These are phyloP conservation scores for Ficedula albicollis DNA, from an alignment of 2,797 vertebrate genomes.

Conservation along the genomic window DNA sequence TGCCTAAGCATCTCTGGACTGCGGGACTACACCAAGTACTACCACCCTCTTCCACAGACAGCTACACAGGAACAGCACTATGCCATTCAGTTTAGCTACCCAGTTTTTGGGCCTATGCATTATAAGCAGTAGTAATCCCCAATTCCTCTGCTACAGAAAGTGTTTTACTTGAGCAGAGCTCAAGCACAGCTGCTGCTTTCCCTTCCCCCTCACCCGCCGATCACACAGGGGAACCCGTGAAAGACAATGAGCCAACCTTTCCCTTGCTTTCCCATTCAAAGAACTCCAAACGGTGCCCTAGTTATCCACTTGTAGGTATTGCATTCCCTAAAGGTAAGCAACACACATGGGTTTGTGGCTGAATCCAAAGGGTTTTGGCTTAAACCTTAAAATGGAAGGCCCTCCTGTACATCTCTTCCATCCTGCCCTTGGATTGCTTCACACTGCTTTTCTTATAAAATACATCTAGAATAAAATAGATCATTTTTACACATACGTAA, in stretches of 20 bases:
- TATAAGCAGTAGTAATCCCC: not conserved
- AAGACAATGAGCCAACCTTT: not conserved
- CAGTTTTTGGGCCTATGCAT: rapidly evolving
- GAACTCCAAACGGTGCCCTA: not conserved
- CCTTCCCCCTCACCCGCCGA: not conserved
- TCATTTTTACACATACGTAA: not conserved
- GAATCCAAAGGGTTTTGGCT: not conserved
- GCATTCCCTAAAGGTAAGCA: not conserved
- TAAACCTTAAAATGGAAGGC: not conserved
- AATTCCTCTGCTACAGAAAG: not conserved
- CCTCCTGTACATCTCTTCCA: not conserved
- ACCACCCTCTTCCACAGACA: not conserved
- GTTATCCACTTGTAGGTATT: not conserved
- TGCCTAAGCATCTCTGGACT: not conserved
- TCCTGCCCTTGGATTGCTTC: not conserved
- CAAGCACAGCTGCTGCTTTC: not conserved
- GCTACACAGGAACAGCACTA: rapidly evolving
- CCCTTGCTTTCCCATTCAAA: not conserved
- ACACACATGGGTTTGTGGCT: not conserved
- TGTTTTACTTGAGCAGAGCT: not conserved
- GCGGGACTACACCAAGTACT: not conserved
- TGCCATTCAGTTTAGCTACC: rapidly evolving
- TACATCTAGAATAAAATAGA: rapidly evolving
- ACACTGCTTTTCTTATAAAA: not conserved
- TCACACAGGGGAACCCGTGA: not conserved